Evolutionary conservation across 2,113 vertebrate genomes (phyloP).

Genomic region (Dasypus novemcinctus): DNA sequence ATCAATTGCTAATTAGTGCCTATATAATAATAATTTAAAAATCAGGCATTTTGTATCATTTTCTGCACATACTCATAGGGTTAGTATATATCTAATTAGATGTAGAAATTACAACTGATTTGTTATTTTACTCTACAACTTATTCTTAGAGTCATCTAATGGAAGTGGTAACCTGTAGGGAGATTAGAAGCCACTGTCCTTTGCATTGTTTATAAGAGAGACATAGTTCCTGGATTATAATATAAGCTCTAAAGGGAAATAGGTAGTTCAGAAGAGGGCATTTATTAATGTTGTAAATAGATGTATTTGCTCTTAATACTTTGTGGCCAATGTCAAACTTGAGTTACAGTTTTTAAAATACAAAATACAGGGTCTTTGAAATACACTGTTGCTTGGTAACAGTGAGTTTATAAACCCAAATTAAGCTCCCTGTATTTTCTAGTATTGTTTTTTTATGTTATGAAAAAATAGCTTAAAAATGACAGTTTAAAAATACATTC

Average conservation of each 20-base stretch:
- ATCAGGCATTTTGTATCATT: background rate
- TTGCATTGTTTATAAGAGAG: background rate
- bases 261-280: background rate
- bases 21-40: background rate
- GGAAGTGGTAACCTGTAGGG: background rate
- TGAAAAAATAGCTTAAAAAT: background rate
- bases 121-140: background rate
- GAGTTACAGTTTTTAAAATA: conserved; percentile 13
- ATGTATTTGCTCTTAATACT: background rate
- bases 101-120: background rate
- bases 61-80: background rate
- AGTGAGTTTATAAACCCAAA: background rate
- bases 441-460: background rate
- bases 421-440: background rate
- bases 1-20: background rate
- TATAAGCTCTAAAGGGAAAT: background rate
- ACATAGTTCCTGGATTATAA: background rate
- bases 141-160: background rate
- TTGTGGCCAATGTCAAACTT: background rate
- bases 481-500: background rate
- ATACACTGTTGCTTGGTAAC: background rate
- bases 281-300: background rate
- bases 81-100: background rate
- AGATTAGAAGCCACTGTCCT: background rate
- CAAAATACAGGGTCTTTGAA: background rate